Evolutionary conservation across 2,113 vertebrate species (phyloP), one percentile per base, ranked within the genome.

Genomic region (Lepus timidus): DNA sequence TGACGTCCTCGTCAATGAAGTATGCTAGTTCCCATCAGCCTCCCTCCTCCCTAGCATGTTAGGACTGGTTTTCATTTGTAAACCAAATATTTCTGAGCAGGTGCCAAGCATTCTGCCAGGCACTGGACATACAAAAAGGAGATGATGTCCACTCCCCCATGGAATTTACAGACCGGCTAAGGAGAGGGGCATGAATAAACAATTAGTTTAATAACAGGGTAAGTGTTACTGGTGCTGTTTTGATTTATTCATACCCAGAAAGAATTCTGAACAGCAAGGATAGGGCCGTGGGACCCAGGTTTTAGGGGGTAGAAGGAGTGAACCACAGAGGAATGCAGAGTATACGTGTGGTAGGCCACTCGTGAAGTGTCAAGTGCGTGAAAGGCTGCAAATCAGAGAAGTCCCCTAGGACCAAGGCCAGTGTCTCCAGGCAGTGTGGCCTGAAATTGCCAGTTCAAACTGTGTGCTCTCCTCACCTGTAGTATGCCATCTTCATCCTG

Each of bases 31-130:
- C 29, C 36, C 70, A 58, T 51, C n/a, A 74, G 39, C 64, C 49
- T 65, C 73, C 58, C 64, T 90, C 70, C 61, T 85, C 36, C 9
- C 61, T 49, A 33, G 33, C 6, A 52, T 64, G 87, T 84, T 61
- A 84, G 44, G 31, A 14, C 33, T 92, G 52, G 27, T 73, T 91
- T 95, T 82, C 29, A 78, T 61, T 74, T 73, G 51, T 73, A 73
- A 92, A 55, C 84, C 19, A 93, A 76, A 20, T 87, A 67, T 84
- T 84, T 91, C 71, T 94, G 49, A 91, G 55, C 44, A 36, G 27
- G 9, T 70, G 2, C 58, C 52, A 52, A 64, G 36, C 27, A 90
- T 64, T 65, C 71, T 74, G 17, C 31, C 39, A 70, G 70, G 36
- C 39, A 36, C 70, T 74, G 8, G 71, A 52, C n/a, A 79, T 68